Percentiles rank a stretch among this genome's conserved stretches.
phyloP scores from a whole-genome alignment of 92 coral and sea anemone species.

The Pocillopora grandis region DNA sequence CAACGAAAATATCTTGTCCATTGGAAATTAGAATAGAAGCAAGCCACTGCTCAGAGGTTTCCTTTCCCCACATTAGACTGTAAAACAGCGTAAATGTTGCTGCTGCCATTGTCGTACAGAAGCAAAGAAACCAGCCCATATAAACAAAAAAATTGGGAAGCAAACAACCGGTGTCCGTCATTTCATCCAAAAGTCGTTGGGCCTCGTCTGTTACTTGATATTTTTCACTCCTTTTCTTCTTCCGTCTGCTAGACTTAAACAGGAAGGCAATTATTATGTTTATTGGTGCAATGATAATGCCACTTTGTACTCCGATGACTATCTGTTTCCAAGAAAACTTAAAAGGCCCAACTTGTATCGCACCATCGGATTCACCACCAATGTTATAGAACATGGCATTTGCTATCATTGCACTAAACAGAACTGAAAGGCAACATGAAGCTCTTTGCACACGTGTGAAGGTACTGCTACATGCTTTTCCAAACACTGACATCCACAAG shows the following conservation, averaged over 20 bases:
- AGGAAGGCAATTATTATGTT: conserved; percentile 39
- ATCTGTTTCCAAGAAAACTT: conserved; percentile 39
- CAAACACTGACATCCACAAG: conserved; percentile 53
- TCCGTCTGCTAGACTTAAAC: conserved; percentile 31
- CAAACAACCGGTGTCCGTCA: conserved; percentile 1
- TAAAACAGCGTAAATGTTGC: conserved; percentile 62
- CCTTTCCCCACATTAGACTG: conserved; percentile 65
- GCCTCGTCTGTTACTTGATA: not conserved
- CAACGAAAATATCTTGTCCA: conserved; percentile 47
- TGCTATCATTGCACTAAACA: conserved; percentile 41
- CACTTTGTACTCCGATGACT: conserved; percentile 53
- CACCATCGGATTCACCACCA: conserved; percentile 19
- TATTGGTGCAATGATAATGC: conserved; percentile 42
- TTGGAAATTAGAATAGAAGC: conserved; percentile 46
- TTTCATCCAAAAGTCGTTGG: not conserved
- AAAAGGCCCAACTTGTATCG: conserved; percentile 42
- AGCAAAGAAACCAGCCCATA: conserved; percentile 66
- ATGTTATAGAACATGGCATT: conserved; percentile 60
- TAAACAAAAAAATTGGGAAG: conserved; percentile 70
- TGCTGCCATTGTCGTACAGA: conserved; percentile 29
- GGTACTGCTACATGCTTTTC: conserved; percentile 31
- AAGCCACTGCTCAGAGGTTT: conserved; percentile 54
- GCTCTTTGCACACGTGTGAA: conserved; percentile 58
- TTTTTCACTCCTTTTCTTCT: not conserved
- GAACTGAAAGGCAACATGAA: conserved; percentile 43